These are phyloP conservation scores for Strigamia maritima DNA, from an alignment of 2,888 invertebrate species.

Conservation along the genomic window DNA sequence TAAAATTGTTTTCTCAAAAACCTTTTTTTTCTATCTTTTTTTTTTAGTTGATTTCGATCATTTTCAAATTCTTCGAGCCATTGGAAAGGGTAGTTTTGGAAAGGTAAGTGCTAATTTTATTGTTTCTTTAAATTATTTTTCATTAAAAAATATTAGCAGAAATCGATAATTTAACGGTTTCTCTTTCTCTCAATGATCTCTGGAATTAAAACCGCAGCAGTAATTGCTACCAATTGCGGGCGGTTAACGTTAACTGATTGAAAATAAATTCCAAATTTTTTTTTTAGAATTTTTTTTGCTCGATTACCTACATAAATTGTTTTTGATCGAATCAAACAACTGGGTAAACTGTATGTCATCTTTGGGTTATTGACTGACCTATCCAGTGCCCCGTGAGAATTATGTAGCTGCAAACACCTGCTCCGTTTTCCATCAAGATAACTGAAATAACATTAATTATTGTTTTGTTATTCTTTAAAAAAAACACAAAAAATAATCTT, in stretches of 20 bases:
- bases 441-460: constrained; percentile 7
- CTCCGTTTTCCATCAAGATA: constrained; percentile 6
- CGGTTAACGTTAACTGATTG: background rate
- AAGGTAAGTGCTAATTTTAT: constrained; percentile 62
- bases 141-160: background rate
- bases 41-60: constrained; percentile 68
- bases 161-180: background rate
- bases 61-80: constrained; percentile 78
- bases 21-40: constrained; percentile 17
- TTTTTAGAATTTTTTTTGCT: background rate
- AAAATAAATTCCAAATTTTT: background rate
- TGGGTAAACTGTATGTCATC: background rate
- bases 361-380: constrained; percentile 34
- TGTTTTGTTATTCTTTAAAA: background rate
- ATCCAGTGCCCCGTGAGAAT: constrained; percentile 22
- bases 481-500: background rate
- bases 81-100: constrained; percentile 82
- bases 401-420: constrained; percentile 6
- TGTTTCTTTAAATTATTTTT: background rate
- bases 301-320: background rate
- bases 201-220: background rate
- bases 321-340: background rate
- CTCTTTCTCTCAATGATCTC: background rate
- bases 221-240: background rate
- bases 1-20: background rate